Conservation (phyloP, 2,113 vertebrate genomes). For the Oriolus oriolus region DNA sequence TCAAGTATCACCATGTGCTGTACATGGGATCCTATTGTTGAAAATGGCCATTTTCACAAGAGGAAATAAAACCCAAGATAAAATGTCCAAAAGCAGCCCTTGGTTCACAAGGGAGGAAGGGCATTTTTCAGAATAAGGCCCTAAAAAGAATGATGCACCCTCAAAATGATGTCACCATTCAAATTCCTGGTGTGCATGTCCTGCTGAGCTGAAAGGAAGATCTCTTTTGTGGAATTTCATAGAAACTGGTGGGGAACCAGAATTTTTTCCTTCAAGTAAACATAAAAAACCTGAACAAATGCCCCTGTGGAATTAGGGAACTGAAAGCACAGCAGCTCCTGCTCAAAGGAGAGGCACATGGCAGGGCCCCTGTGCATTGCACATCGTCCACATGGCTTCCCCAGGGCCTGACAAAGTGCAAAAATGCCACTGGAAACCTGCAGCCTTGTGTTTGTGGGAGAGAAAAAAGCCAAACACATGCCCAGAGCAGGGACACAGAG, state of each 20-base stretch:
- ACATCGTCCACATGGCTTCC: background rate
- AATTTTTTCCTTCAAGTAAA: background rate
- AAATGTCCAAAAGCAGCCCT: background rate
- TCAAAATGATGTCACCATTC: background rate
- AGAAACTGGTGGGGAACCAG: background rate
- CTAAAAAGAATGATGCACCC: background rate
- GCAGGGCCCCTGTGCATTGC: background rate
- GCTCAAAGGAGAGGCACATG: background rate
- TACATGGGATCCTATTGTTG: background rate
- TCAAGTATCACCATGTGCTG: background rate
- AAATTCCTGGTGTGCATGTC: background rate
- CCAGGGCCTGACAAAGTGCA: background rate
- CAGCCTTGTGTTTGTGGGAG: background rate
- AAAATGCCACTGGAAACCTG: background rate
- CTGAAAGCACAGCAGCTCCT: background rate
- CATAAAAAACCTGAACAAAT: background rate
- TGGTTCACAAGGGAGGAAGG: background rate
- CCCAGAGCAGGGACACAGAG: background rate
- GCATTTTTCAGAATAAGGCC: background rate
- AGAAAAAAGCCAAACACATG: background rate
- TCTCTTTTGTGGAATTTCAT: background rate
- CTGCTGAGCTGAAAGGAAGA: background rate
- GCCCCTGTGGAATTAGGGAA: background rate
- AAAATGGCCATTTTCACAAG: background rate
- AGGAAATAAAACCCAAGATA: background rate